These are phyloP conservation scores for Turnix velox DNA, from an alignment of 2,113 vertebrate genomes.

Conservation along the genomic window DNA sequence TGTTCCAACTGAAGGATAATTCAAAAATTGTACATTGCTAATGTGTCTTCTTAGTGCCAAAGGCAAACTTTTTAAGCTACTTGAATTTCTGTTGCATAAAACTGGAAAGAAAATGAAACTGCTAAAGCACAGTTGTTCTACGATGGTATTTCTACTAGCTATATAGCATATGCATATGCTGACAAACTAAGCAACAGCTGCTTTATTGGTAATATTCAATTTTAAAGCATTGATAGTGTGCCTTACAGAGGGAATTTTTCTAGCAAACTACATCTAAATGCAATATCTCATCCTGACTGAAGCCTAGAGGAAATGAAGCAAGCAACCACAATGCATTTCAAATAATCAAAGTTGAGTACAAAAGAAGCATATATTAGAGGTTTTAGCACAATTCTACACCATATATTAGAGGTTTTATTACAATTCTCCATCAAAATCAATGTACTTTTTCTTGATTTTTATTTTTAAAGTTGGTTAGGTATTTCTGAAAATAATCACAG, in stretches of 20 bases:
- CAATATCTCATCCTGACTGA: background rate
- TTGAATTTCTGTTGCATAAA: background rate
- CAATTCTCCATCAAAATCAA: background rate
- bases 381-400: background rate
- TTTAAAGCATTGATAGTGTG: background rate
- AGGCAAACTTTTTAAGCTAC: background rate
- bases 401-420: background rate
- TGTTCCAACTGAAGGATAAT: background rate
- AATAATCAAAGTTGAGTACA: background rate
- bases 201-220: background rate
- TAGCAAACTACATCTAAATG: background rate
- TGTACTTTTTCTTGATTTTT: background rate
- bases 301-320: background rate
- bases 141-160: background rate
- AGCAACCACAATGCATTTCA: background rate
- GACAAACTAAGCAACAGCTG: slow-evolving; percentile 4
- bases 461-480: background rate
- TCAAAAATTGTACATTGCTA: background rate
- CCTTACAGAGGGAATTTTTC: background rate
- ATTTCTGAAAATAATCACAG: background rate
- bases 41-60: background rate
- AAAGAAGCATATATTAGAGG: background rate
- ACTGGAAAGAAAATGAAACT: background rate
- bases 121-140: background rate
- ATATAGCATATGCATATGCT: background rate